Conservation (phyloP, 1,140 invertebrate species). For the Pseudomyrmex gracilis region DNA sequence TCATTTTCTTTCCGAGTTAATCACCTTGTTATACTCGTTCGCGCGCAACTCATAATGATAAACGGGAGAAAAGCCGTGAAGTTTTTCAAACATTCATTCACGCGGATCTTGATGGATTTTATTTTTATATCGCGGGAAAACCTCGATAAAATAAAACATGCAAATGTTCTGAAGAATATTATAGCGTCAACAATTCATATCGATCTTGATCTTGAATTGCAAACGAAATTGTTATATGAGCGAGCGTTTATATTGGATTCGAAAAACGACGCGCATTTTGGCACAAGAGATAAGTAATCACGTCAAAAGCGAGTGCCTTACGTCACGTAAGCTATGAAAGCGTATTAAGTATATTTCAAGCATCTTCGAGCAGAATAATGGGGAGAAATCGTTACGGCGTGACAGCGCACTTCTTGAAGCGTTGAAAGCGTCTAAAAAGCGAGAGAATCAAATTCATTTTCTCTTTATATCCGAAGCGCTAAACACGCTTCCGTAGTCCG, state of each 20-base stretch:
- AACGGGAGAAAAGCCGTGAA: conserved; percentile 12
- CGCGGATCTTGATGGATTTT: conserved; percentile 6
- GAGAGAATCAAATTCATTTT: conserved; percentile 36
- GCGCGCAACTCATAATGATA: conserved; percentile 36
- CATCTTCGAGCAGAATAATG: conserved; percentile 34
- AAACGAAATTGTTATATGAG: conserved; percentile 4
- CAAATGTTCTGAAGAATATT: conserved; percentile 28
- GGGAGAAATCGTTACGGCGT: conserved; percentile 29
- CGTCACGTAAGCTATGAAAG: conserved; percentile 10
- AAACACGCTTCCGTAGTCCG: conserved; percentile 13
- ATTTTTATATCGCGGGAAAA: conserved; percentile 24
- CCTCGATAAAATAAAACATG: conserved; percentile 43
- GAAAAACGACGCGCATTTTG: conserved; percentile 14
- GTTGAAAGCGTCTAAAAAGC: conserved; percentile 43
- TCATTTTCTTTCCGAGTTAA: conserved; percentile 63
- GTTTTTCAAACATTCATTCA: conserved; percentile 46
- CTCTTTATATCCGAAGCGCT: background rate
- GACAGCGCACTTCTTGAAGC: conserved; percentile 22
- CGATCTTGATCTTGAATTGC: conserved; percentile 17
- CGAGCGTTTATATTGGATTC: background rate
- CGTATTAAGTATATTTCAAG: conserved; percentile 37
- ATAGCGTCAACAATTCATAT: conserved; percentile 5
- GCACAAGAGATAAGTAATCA: conserved; percentile 1
- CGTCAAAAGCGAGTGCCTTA: background rate
- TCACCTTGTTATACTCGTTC: conserved; percentile 28